Evolutionary conservation across 2,113 vertebrate genomes (phyloP), one percentile per base, ranked within the genome.

Genomic region (Bos indicus): DNA sequence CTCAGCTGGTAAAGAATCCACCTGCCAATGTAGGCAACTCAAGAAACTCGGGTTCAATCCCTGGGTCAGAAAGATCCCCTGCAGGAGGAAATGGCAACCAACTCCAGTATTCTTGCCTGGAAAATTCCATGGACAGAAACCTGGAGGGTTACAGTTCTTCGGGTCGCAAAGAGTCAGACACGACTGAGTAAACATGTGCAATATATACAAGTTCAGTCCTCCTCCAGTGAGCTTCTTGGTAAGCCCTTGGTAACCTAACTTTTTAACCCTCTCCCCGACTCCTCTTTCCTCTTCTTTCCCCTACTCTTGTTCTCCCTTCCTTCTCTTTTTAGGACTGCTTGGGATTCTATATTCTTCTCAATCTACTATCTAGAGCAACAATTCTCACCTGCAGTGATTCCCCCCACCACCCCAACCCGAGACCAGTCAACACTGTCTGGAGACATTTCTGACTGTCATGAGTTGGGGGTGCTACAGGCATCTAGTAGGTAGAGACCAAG

Each of bases 261-360:
- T 86, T 52, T 92, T 67, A 46, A 36, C 12, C 7, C 59, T 36
- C 13, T 54, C 56, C 43, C 33, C 30, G 7, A 62, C 19, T 90
- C 36, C 40, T 94, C 88, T 81, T 57, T 46, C 67, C 17, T 93
- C 43, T 83, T 83, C 78, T 56, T 96, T 64, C 51, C 28, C 6
- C 52, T 88, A 81, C 2, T 84, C n/a, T 78, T 93, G 17, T 14
- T 57, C 28, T 2, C 60, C 71, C 16, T 81, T 81, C 78, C 46
- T 81, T 51, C 46, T 51, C 78, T 33, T 64, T 84, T 83, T 40
- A 82, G 48, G 8, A 88, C 60, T 82, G 1, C 46, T 77, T 81
- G 7, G 21, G 74, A 86, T 90, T 91, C 56, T 84, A 1, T 56
- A 26, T 48, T 92, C 33, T 83, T 81, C 28, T 48, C 17, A 48